Evolutionary conservation across 2,113 vertebrate species (phyloP), one percentile per base, ranked within the genome.

Genomic region (Blennius ocellaris): DNA sequence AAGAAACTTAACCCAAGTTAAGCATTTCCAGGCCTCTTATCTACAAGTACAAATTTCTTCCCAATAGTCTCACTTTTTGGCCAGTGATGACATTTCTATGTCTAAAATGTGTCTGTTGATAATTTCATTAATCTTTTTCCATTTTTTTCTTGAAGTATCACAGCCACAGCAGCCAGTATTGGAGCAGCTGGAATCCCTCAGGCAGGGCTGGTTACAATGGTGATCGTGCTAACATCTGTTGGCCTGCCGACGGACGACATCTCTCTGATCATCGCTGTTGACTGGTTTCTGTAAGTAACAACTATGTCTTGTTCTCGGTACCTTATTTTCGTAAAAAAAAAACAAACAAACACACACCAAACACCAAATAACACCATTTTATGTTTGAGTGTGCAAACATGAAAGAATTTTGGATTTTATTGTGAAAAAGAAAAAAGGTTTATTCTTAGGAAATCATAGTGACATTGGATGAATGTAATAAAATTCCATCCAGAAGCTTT

Each of bases 211-310:
- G 98, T 99, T 84, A 99, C 98, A 67, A 99, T 99, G 98, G 94
- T 99, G 81, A 99, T 99, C 43, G 98, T 99, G 62, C 90, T 99
- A 71, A 99, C 97, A 30, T 99, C 98, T 9, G 98, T 99, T 44
- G 98, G 98, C 48, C 92, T 99, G 80, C 98, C 98, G 62, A 99
- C 98, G 2, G 97, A 99, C 73, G 98, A 99, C 89, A 97, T 99
- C 92, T 93, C 94, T 0, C 95, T 99, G 65, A 98, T 99, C 89
- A 96, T 99, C 51, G 98, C 97, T 0, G 97, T 98, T 64, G 98
- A 99, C 87, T 99, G 98, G 98, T 97, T 99, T 83, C 90, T 99
- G 98, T 99, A 91, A 97, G 98, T 98, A 68, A n/a, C n/a, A 5
- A 0, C 10, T 73, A 5, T 40, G 38, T 30, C 7, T 6, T 14